Conservation (phyloP, 1,140 invertebrate species). For the Eumeta japonica region DNA sequence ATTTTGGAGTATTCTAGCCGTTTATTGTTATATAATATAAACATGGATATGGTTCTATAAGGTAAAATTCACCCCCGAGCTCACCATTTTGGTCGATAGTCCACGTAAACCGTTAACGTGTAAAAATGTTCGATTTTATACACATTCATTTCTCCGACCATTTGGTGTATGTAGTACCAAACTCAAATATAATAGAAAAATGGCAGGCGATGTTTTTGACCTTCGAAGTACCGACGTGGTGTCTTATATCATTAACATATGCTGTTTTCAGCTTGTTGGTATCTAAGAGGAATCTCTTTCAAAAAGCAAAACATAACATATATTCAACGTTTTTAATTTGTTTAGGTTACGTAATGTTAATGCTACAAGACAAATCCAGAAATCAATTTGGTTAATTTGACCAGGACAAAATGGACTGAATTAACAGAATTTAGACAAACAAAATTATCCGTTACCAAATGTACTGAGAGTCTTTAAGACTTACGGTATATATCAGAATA, state of each 20-base stretch:
- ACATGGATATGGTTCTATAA: conserved; percentile 13
- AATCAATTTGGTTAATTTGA: too few relatives aligned
- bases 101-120: too few relatives aligned
- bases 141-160: background rate
- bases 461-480: too few relatives aligned
- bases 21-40: conserved; percentile 11
- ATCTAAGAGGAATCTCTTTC: too few relatives aligned
- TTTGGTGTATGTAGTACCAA: background rate
- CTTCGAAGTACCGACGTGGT: background rate
- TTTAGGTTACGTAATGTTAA: background rate
- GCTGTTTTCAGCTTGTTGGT: too few relatives aligned
- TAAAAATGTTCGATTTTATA: background rate
- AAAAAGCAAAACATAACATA: too few relatives aligned
- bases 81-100: too few relatives aligned
- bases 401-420: too few relatives aligned
- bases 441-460: too few relatives aligned
- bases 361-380: too few relatives aligned
- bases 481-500: too few relatives aligned
- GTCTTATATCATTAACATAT: background rate
- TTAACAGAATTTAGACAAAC: background rate
- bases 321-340: background rate
- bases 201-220: conserved; percentile 3
- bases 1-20: conserved; percentile 12
- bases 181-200: conserved; percentile 2
- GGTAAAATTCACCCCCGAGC: too few relatives aligned